A percentile compares a stretch with the other conserved stretches of the same genome.
phyloP scores from a whole-genome alignment of 2,113 vertebrate genomes.

The Pongo pygmaeus region DNA sequence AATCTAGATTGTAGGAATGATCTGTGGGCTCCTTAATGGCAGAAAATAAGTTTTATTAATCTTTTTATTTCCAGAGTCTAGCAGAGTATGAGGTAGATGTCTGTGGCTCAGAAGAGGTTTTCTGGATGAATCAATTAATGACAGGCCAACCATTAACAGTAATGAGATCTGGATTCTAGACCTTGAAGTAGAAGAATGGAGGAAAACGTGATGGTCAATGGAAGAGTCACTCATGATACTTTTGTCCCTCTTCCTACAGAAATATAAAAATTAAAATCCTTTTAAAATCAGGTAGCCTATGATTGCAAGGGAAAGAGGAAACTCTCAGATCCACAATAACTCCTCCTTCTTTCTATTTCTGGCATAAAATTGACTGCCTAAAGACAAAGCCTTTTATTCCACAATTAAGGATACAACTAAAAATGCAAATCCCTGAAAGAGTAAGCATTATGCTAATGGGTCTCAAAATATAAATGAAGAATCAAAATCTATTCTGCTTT shows the following conservation, averaged over 20 bases:
- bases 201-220: not conserved
- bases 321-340: not conserved
- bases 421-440: conserved; percentile 65
- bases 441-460: conserved; percentile 48
- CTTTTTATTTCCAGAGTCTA: not conserved
- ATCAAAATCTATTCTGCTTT: not conserved
- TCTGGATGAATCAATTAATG: not conserved
- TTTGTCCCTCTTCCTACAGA: not conserved
- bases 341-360: conserved; percentile 64
- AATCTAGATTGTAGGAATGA: not conserved
- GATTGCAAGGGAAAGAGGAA: conserved; percentile 34
- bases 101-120: conserved; percentile 16
- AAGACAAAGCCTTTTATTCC: conserved; percentile 67
- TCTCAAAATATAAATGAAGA: conserved; percentile 43
- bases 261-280: conserved; percentile 38
- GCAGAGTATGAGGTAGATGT: not conserved
- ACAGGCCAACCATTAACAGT: not conserved
- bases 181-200: not conserved
- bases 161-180: not conserved
- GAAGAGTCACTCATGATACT: not conserved
- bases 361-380: conserved; percentile 57
- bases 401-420: conserved; percentile 72
- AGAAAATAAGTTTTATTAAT: not conserved
- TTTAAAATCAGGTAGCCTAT: not conserved
- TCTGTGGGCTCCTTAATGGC: not conserved